Evolutionary conservation across 2,888 invertebrate genomes (phyloP).

Genomic region (Aleiodes leptofemur): DNA sequence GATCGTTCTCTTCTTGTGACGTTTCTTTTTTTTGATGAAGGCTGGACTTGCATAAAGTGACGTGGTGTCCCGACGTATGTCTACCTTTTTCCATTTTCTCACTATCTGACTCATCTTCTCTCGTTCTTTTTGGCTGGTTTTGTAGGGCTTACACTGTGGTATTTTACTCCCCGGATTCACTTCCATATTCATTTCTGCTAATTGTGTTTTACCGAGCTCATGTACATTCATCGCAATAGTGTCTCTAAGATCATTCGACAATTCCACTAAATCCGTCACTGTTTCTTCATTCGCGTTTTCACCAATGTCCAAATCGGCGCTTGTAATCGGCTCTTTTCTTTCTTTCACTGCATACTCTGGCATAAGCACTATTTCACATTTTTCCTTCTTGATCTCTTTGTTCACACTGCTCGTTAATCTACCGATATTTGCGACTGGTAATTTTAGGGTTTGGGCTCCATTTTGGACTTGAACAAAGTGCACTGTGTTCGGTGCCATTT

Average conservation of each 20-base stretch:
- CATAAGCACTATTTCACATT: neutral
- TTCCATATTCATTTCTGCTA: constrained; percentile 40
- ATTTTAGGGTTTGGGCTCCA: too few species aligned
- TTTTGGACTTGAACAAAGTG: constrained; percentile 1
- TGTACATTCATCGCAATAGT: constrained; percentile 13
- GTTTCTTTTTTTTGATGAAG: constrained; percentile 41
- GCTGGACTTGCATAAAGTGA: too few species aligned
- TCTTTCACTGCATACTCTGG: neutral
- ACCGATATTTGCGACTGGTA: too few species aligned
- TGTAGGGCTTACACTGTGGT: constrained; percentile 35
- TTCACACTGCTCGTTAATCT: neutral
- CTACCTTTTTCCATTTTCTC: constrained; percentile 24
- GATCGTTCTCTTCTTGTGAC: too few species aligned
- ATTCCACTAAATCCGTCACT: neutral
- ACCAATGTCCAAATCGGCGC: too few species aligned
- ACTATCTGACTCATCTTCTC: constrained; percentile 37
- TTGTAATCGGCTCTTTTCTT: too few species aligned
- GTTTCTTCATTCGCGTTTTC: too few species aligned
- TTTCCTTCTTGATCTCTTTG: neutral
- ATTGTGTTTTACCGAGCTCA: constrained; percentile 41
- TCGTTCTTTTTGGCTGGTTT: constrained; percentile 30
- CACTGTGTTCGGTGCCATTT: constrained; percentile 7
- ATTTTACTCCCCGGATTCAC: constrained; percentile 21
- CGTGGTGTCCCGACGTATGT: constrained; percentile 36
- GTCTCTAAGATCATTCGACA: constrained; percentile 38